Percentiles rank a stretch among this genome's conserved stretches.
Evolutionary conservation across 2,888 invertebrate genomes (phyloP).

Genomic region (Altica lythri): DNA sequence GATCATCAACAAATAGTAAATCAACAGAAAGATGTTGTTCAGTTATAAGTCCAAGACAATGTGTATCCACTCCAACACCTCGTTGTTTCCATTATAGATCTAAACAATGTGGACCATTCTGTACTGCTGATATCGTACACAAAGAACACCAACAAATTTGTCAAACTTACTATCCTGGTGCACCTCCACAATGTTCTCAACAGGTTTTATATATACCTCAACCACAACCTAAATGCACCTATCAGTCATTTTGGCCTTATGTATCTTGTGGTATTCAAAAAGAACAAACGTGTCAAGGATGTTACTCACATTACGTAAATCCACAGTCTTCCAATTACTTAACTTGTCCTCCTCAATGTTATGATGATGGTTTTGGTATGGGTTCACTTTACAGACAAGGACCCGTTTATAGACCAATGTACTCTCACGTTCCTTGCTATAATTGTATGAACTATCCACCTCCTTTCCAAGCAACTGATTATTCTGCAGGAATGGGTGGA

Average conservation of each 20-base stretch:
- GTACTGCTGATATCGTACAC: constrained; percentile 51
- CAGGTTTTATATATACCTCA: constrained; percentile 52
- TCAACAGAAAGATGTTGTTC: constrained; percentile 48
- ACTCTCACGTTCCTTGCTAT: constrained; percentile 39
- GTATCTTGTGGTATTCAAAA: constrained; percentile 47
- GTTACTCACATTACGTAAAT: constrained; percentile 50
- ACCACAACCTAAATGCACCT: constrained; percentile 52
- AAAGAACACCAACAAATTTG: constrained; percentile 49
- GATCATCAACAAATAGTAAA: neutral
- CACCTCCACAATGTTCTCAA: constrained; percentile 42
- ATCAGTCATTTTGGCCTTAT: constrained; percentile 53
- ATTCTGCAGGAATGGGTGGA: too few species aligned
- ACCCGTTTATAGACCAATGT: constrained; percentile 44
- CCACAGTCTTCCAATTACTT: constrained; percentile 30
- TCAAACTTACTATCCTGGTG: constrained; percentile 30
- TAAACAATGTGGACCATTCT: constrained; percentile 51
- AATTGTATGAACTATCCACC: constrained; percentile 17
- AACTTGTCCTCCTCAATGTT: constrained; percentile 47
- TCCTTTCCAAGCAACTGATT: too few species aligned
- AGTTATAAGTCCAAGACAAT: constrained; percentile 54
- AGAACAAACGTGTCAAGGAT: constrained; percentile 48
- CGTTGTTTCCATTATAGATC: constrained; percentile 54
- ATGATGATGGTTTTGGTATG: constrained; percentile 48
- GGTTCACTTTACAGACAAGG: constrained; percentile 51
- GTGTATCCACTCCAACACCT: constrained; percentile 45